Evolutionary conservation across 1,140 invertebrate genomes (phyloP).

Genomic region (Drosophila setifemur): DNA sequence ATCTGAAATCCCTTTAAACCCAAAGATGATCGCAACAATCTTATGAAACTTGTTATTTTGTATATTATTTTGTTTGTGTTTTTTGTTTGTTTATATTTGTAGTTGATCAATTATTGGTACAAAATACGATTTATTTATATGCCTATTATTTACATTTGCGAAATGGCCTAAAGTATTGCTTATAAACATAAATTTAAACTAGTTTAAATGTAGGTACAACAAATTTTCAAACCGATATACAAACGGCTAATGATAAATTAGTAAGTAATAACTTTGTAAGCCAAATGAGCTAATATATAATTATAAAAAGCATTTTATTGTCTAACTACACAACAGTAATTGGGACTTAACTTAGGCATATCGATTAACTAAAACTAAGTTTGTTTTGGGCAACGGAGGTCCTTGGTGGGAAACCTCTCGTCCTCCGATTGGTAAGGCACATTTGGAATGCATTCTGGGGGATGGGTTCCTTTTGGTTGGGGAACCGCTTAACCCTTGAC

Average conservation of each 20-base stretch:
- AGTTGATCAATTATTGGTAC: conserved; percentile 37
- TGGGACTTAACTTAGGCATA: not conserved
- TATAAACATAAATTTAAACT: conserved; percentile 45
- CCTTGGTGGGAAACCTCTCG: not conserved
- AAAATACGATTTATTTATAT: conserved; percentile 67
- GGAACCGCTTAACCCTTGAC: not conserved
- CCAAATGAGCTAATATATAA: conserved; percentile 49
- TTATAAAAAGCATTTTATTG: conserved; percentile 60
- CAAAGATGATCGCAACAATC: no score
- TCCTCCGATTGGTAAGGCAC: conserved; percentile 59
- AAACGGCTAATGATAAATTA: conserved; percentile 35
- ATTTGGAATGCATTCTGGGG: conserved; percentile 73
- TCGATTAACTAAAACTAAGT: conserved; percentile 4
- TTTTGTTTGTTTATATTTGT: conserved; percentile 1
- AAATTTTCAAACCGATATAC: conserved; percentile 28
- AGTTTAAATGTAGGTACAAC: conserved; percentile 21
- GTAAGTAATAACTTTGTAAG: conserved; percentile 56
- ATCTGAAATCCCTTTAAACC: no score
- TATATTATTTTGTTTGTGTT: conserved; percentile 5
- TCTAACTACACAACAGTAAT: conserved; percentile 75
- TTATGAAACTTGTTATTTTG: not conserved
- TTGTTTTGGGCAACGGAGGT: not conserved
- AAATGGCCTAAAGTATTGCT: conserved; percentile 22
- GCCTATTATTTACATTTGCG: conserved; percentile 25
- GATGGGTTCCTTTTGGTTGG: not conserved